A percentile compares a stretch with the other conserved stretches of the same genome.
Evolutionary conservation across 2,113 vertebrate species (phyloP).

Genomic region (Tursiops truncatus): DNA sequence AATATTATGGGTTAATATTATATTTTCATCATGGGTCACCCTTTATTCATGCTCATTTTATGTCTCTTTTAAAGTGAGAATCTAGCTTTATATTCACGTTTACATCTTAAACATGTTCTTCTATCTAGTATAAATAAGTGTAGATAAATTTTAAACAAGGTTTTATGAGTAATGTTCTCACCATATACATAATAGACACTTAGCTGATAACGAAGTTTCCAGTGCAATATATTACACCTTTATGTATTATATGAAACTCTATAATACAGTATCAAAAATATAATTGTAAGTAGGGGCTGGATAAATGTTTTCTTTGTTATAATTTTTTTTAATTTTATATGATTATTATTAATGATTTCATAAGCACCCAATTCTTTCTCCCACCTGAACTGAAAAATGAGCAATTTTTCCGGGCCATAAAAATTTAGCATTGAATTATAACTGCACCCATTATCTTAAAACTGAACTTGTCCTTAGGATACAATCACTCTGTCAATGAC

Average conservation of each 20-base stretch:
- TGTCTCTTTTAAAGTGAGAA: neutral
- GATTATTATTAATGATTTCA: conserved; percentile 65
- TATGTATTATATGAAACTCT: conserved; percentile 56
- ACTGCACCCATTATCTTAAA: conserved; percentile 61
- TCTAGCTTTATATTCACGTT: neutral
- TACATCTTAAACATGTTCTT: neutral
- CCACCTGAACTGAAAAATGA: conserved; percentile 57
- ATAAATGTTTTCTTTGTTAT: conserved; percentile 65
- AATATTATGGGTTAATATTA: neutral
- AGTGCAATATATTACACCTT: conserved; percentile 45
- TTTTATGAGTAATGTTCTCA: conserved; percentile 52
- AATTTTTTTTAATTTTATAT: conserved; percentile 65
- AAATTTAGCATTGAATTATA: conserved; percentile 64
- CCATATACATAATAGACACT: conserved; percentile 59
- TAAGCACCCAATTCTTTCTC: conserved; percentile 48
- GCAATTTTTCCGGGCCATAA: conserved; percentile 70
- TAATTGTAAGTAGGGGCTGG: conserved; percentile 25
- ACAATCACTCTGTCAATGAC: neutral
- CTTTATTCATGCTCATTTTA: neutral
- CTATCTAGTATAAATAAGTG: neutral
- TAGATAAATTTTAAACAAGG: conserved; percentile 34
- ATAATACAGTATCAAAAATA: conserved; percentile 58
- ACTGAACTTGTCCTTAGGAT: conserved; percentile 48
- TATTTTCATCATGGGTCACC: neutral
- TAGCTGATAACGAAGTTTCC: conserved; percentile 64